These are phyloP conservation scores for Hypomecis punctinalis DNA, from an alignment of 2,888 invertebrate species.

Conservation along the genomic window DNA sequence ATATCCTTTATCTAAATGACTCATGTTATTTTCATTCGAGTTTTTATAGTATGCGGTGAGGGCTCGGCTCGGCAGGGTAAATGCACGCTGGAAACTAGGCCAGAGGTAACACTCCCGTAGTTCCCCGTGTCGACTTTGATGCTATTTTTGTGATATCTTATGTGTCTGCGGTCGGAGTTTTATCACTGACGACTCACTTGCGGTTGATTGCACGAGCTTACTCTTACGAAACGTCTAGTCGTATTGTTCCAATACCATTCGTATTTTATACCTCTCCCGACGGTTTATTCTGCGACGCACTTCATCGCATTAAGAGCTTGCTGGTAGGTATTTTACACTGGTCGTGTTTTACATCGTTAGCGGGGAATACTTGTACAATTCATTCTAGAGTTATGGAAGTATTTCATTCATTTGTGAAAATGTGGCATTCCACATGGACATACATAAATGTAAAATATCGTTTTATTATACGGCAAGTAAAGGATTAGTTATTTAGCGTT, in stretches of 20 bases:
- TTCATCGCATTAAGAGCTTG: conserved; percentile 32
- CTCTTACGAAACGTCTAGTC: conserved; percentile 39
- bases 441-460: conserved; percentile 58
- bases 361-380: conserved; percentile 48
- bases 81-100: conserved; percentile 69
- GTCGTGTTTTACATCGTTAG: conserved; percentile 60
- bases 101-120: conserved; percentile 65
- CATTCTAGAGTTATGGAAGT: conserved; percentile 45
- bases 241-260: conserved; percentile 35
- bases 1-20: conserved; percentile 33
- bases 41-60: conserved; percentile 54
- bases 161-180: conserved; percentile 71
- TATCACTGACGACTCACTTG: conserved; percentile 62
- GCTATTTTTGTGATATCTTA: conserved; percentile 75
- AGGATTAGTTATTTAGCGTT: conserved; percentile 62
- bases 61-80: conserved; percentile 55
- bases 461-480: conserved; percentile 58
- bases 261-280: conserved; percentile 21
- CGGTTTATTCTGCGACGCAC: conserved; percentile 23
- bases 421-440: conserved; percentile 52
- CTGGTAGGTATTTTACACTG: conserved; percentile 44
- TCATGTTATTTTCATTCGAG: conserved; percentile 49
- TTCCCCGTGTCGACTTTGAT: conserved; percentile 68
- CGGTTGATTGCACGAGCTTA: conserved; percentile 56
- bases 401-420: conserved; percentile 56